Evolutionary conservation across 2,888 invertebrate species (phyloP).

Genomic region (Tolmerus cingulatus): DNA sequence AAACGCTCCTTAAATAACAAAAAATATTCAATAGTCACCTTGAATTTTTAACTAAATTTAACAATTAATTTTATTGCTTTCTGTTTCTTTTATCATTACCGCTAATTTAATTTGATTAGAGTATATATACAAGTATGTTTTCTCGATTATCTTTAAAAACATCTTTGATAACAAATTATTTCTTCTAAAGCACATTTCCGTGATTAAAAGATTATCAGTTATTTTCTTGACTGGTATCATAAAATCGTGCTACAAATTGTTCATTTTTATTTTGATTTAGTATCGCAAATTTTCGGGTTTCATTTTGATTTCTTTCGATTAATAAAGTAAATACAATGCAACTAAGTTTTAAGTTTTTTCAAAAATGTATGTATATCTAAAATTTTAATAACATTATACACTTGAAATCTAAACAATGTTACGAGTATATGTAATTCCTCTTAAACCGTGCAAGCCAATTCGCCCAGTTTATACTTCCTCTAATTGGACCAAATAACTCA

Average conservation of each 20-base stretch:
- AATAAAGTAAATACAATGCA: no score
- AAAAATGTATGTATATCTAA: no score
- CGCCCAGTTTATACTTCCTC: neutral
- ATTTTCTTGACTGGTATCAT: neutral
- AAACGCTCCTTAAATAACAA: neutral
- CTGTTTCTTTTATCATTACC: neutral
- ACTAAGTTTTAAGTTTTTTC: no score
- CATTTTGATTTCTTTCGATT: no score
- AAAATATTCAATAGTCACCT: neutral
- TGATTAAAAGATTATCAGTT: neutral
- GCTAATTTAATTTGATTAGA: neutral
- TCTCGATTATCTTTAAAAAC: neutral
- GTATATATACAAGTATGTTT: neutral
- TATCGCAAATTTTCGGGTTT: no score
- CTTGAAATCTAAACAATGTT: no score
- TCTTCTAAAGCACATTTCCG: neutral
- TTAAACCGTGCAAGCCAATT: neutral
- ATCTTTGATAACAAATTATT: neutral
- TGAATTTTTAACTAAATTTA: neutral
- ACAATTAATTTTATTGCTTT: neutral
- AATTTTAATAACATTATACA: no score
- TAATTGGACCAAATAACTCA: neutral
- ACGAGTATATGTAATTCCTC: no score
- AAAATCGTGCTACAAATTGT: neutral
- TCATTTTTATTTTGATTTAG: no score